phyloP scores from a whole-genome alignment of 1,140 invertebrate species.

The Cotesia chilonis region DNA sequence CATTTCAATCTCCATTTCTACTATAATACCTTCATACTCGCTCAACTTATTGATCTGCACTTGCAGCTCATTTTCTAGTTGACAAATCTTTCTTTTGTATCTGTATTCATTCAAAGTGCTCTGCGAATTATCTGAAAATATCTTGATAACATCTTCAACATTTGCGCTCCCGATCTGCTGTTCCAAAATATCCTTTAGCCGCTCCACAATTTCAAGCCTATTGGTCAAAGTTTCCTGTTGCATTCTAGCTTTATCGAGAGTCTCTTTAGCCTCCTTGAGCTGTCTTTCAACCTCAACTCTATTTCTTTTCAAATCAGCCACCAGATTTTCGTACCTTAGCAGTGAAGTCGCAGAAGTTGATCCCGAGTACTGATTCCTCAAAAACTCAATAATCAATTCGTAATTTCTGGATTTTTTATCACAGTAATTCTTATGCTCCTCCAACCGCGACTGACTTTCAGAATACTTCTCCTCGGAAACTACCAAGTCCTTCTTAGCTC shows the following conservation, averaged over 20 bases:
- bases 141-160: constrained; percentile 50
- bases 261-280: constrained; percentile 46
- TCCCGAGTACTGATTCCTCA: constrained; percentile 55
- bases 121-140: constrained; percentile 53
- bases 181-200: constrained; percentile 56
- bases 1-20: constrained; percentile 52
- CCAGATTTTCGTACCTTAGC: constrained; percentile 45
- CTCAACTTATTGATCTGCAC: constrained; percentile 42
- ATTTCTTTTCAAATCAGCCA: constrained; percentile 44
- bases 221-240: constrained; percentile 50
- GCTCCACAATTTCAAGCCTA: constrained; percentile 54
- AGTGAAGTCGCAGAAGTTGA: constrained; percentile 52
- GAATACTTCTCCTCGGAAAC: constrained; percentile 43
- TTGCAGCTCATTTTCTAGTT: constrained; percentile 52
- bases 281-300: constrained; percentile 52
- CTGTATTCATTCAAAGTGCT: constrained; percentile 50
- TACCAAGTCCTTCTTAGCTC: constrained; percentile 46
- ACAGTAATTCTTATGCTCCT: constrained; percentile 42
- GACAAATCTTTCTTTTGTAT: constrained; percentile 49
- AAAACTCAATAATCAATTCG: constrained; percentile 50
- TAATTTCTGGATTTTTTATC: constrained; percentile 42
- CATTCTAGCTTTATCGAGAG: constrained; percentile 41
- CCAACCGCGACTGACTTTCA: constrained; percentile 44
- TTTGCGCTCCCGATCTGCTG: constrained; percentile 53
- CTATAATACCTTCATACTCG: constrained; percentile 49